Evolutionary conservation across 2,113 vertebrate species (phyloP), one percentile per base, ranked within the genome.

Genomic region (Myiozetetes cayanensis): DNA sequence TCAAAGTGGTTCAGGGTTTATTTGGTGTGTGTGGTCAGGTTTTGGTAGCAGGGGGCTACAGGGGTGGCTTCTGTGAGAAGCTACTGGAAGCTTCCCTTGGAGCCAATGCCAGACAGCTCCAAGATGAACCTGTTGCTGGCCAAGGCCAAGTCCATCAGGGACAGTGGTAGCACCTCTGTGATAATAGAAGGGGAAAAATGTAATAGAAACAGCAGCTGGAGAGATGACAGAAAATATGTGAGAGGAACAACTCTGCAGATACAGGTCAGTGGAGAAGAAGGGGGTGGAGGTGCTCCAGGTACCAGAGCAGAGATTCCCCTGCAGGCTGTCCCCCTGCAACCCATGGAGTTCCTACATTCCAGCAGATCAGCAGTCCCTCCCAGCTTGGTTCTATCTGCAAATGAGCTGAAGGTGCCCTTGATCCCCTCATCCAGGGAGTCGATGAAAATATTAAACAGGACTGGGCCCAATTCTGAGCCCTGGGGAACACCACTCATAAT

Each of bases 171-270:
- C 12, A 1, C 76, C 28, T 39, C 55, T 39, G 37, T 13, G 20
- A 46, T 50, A 52, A 27, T 2, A n/a, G 35, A 28, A 49, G 23
- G 53, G 7, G 1, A 3, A 41, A 68, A 70, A 12, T 0, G 0
- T 13, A 30, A 22, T 15, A 43, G 35, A 56, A 81, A 39, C 55
- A 44, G 43, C 70, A 87, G 16, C 62, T 76, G 43, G 41, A 55
- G 27, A 75, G 47, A 44, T 47, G 35, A 30, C 17, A 35, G 53
- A 75, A 28, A 82, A 31, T 83, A 53, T 30, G 10, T 74, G 41
- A 80, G 55, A 55, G 62, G 24, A 74, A 46, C 31, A 58, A 20
- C 28, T 65, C 52, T 46, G 33, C 10, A 44, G 41, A 22, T 25
- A 27, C 7, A 21, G 31, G 41, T 58, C 41, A 44, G 9, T 28